A percentile compares a stretch with the other conserved stretches of the same genome.
phyloP scores from a whole-genome alignment of 2,888 invertebrate genomes.

The Vandiemenella viatica region DNA sequence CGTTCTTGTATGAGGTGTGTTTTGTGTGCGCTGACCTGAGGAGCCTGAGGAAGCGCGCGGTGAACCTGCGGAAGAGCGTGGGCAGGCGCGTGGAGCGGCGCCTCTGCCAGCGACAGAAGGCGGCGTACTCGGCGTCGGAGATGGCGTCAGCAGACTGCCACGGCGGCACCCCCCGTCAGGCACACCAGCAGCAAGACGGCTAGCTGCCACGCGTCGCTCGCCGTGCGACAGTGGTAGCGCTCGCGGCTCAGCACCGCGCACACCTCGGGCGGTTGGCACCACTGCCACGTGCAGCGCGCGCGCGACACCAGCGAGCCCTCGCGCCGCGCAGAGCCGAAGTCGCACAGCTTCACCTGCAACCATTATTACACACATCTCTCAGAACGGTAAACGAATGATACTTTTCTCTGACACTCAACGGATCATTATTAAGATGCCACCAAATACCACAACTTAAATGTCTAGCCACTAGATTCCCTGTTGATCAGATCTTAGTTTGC shows the following conservation, averaged over 20 bases:
- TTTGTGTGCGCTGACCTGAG: too few species aligned
- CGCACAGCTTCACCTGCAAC: conserved; percentile 47
- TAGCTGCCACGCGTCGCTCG: conserved; percentile 62
- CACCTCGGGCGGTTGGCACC: conserved; percentile 44
- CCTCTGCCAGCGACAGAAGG: conserved; percentile 49
- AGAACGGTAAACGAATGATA: not conserved
- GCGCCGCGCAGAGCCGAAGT: conserved; percentile 52
- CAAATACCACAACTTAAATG: too few species aligned
- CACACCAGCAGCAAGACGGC: conserved; percentile 53
- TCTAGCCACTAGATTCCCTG: too few species aligned
- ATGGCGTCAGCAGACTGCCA: conserved; percentile 58
- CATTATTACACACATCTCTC: not conserved
- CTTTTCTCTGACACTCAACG: too few species aligned
- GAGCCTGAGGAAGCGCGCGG: conserved; percentile 49
- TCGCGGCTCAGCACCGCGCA: conserved; percentile 43
- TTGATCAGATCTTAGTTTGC: too few species aligned
- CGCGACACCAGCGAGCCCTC: conserved; percentile 41
- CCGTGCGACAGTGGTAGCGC: conserved; percentile 46
- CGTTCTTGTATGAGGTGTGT: too few species aligned
- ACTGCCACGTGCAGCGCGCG: conserved; percentile 39
- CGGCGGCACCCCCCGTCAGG: conserved; percentile 45
- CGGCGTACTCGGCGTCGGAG: conserved; percentile 51
- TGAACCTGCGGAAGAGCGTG: conserved; percentile 43
- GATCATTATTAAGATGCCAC: too few species aligned
- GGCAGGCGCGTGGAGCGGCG: conserved; percentile 44